Evolutionary conservation across 2,113 vertebrate genomes (phyloP).

Genomic region (Coturnix japonica): DNA sequence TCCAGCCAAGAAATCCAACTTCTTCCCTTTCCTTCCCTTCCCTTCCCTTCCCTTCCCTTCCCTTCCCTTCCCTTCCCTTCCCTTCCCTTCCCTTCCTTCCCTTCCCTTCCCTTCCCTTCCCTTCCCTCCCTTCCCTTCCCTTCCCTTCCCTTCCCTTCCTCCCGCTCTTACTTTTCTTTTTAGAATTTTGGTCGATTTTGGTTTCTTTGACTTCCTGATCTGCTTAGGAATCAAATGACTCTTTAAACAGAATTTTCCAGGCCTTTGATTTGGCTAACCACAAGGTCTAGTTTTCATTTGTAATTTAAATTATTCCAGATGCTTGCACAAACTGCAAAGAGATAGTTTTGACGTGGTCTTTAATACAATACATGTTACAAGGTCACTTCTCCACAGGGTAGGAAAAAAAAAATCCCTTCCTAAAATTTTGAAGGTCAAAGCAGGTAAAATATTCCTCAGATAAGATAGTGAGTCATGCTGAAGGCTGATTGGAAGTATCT

Average conservation of each 20-base stretch:
- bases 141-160: no score
- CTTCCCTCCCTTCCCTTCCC: not conserved
- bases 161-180: not conserved
- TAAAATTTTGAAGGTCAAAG: conserved; percentile 30
- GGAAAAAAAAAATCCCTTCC: no score
- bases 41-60: not conserved
- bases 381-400: conserved; percentile 9
- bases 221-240: conserved; percentile 23
- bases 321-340: conserved; percentile 13
- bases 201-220: conserved; percentile 12
- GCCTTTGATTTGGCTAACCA: conserved; percentile 42
- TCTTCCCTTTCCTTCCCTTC: not conserved
- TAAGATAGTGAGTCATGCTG: not conserved
- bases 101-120: no score
- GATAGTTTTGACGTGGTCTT: conserved; percentile 8
- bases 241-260: not conserved
- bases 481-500: not conserved
- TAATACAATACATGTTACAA: conserved; percentile 29
- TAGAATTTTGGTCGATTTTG: conserved; percentile 8
- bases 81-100: no score
- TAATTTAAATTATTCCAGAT: conserved; percentile 59
- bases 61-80: no score
- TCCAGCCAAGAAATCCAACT: not conserved
- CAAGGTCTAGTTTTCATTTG: conserved; percentile 43
- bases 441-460: not conserved